Evolutionary conservation across 2,888 invertebrate species (phyloP), one percentile per base, ranked within the genome.

Genomic region (Sycophila texana): DNA sequence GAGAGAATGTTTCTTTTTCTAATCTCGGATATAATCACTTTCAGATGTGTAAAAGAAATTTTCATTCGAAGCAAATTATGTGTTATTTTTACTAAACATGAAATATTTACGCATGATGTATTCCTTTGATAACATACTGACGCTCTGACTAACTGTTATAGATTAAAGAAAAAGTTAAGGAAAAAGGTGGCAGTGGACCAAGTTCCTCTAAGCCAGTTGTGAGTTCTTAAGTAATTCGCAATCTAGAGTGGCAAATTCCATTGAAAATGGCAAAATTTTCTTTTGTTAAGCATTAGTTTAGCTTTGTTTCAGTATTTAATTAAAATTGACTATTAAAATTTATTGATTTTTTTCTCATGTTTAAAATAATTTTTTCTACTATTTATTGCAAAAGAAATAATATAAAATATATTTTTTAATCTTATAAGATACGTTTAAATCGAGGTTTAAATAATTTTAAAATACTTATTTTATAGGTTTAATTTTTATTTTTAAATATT

Each of bases 161-260:
- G 88, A 84, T 84, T 84, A 87, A 86, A 78, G 88, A 88, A 84
- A 88, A 86, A 74, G 81, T 79, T 82, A 88, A 87, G 84, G 84
- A 87, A 87, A 88, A 87, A 84, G 83, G 87, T 87, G 85, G 86
- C 76, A 88, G 87, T 84, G 87, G 84, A 85, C 84, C 89, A 80
- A 89, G 88, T 86, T 86, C 87, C 82, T 88, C 87, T 73, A 90
- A 89, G 82, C 87, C 89, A 84, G 81, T 84, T 81, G 90, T 90
- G 87, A 90, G 90, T 89, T 86, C 49, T 39, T 67, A 20, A 72
- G 74, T n/a, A 66, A 58, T 81, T 80, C 57, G 20, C 30, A 18
- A 71, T 77, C 72, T 74, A 16, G 71, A 13, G 16, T 72, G 26
- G 63, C 65, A 74, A 60, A 75, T 75, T 78, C 22, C 22, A 75